A percentile compares a stretch with the other conserved stretches of the same genome.
phyloP scores from a whole-genome alignment of 2,888 invertebrate species.

The Caenorhabditis sp. region DNA sequence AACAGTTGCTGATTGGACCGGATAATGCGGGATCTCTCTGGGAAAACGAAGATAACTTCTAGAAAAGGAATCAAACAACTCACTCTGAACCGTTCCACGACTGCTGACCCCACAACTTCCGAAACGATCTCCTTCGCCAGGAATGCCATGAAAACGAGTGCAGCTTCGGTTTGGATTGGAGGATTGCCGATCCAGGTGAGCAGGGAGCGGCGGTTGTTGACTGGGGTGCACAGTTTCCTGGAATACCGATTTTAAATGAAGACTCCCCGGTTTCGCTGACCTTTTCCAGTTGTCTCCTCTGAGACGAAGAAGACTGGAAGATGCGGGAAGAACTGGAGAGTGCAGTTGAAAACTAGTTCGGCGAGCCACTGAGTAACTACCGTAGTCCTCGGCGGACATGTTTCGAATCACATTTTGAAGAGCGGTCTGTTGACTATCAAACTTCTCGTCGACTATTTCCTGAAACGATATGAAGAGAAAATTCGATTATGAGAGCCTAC shows the following conservation, averaged over 20 bases:
- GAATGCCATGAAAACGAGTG: constrained; percentile 43
- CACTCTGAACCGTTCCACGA: constrained; percentile 19
- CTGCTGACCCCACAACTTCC: constrained; percentile 25
- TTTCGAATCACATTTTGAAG: constrained; percentile 30
- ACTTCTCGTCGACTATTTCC: constrained; percentile 10
- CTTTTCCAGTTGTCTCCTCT: background rate
- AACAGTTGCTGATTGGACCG: constrained; percentile 12
- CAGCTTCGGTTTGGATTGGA: constrained; percentile 27
- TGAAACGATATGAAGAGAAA: background rate
- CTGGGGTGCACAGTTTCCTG: constrained; percentile 20
- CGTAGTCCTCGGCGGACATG: constrained; percentile 33
- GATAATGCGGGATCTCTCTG: constrained; percentile 23
- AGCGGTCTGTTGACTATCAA: background rate
- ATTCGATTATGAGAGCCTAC: background rate
- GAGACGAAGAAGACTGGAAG: background rate
- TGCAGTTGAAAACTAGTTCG: constrained; percentile 36
- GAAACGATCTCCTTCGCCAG: constrained; percentile 46
- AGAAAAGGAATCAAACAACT: background rate
- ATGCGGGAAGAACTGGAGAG: background rate
- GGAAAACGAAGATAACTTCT: background rate
- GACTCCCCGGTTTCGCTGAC: background rate
- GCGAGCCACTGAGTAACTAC: constrained; percentile 24
- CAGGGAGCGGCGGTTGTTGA: constrained; percentile 30
- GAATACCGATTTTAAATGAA: background rate
- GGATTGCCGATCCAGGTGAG: constrained; percentile 42